Percentiles rank a stretch among this genome's conserved stretches.
phyloP scores from a whole-genome alignment of 1,140 invertebrate species.

The Eurytemora carolleeae region DNA sequence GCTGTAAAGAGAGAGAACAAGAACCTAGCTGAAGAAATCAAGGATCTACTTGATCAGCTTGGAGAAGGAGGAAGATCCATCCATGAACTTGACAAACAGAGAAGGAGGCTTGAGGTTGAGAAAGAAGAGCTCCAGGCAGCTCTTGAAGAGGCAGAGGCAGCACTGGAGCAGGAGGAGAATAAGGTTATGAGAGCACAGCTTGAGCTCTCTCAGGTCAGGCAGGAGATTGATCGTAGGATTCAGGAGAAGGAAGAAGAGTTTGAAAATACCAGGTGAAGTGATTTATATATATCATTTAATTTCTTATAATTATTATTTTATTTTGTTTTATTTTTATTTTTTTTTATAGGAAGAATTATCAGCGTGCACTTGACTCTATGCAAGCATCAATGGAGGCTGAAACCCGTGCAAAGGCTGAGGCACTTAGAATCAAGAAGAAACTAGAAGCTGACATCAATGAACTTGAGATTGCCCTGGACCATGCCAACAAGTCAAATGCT shows the following conservation, averaged over 20 bases:
- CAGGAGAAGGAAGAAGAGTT: conserved; percentile 44
- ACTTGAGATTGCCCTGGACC: conserved; percentile 33
- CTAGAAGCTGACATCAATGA: conserved; percentile 37
- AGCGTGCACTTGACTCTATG: conserved; percentile 95
- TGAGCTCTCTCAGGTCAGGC: conserved; percentile 31
- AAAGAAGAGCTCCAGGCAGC: conserved; percentile 41
- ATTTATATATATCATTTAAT: neutral
- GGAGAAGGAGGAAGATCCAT: conserved; percentile 34
- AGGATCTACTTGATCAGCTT: conserved; percentile 38
- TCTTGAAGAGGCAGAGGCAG: conserved; percentile 38
- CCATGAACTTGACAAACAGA: conserved; percentile 37
- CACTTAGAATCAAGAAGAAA: conserved; percentile 35
- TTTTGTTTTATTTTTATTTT: conserved; percentile 5
- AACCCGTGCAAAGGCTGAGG: conserved; percentile 75
- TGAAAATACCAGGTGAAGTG: conserved; percentile 34
- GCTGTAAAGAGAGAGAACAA: conserved; percentile 33
- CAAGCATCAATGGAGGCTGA: conserved; percentile 97
- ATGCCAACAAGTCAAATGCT: conserved; percentile 29
- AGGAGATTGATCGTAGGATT: conserved; percentile 38
- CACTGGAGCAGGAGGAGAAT: conserved; percentile 35
- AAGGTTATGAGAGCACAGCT: conserved; percentile 29
- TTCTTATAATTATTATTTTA: conserved; percentile 22
- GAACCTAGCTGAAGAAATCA: conserved; percentile 34
- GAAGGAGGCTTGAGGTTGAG: conserved; percentile 37
- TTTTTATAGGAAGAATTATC: conserved; percentile 82